A percentile compares a stretch with the other conserved stretches of the same genome.
These are phyloP conservation scores for Aethina tumida DNA, from an alignment of 1,140 invertebrate species.

Conservation along the genomic window DNA sequence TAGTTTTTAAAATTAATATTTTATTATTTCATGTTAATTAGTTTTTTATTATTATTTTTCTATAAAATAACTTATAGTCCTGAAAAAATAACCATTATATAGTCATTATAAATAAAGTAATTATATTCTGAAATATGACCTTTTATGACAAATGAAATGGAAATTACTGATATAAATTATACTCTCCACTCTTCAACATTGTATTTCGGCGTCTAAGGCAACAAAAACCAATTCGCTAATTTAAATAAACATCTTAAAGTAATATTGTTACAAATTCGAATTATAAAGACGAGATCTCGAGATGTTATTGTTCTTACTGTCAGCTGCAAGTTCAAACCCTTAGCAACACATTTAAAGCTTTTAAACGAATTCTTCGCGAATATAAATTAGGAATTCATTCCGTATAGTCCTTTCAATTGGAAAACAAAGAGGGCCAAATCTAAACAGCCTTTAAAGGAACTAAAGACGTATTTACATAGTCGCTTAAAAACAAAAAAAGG, in stretches of 20 bases:
- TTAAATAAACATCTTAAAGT: constrained; percentile 16
- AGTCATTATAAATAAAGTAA: too few relatives aligned
- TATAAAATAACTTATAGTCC: too few relatives aligned
- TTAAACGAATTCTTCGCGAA: constrained; percentile 16
- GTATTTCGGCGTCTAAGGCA: too few relatives aligned
- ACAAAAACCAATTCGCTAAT: constrained; percentile 8
- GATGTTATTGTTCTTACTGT: constrained; percentile 13
- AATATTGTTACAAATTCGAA: constrained; percentile 10
- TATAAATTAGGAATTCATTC: constrained; percentile 18
- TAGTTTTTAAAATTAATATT: too few relatives aligned
- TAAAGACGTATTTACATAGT: constrained; percentile 31
- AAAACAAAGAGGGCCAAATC: constrained; percentile 21
- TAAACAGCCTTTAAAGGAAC: constrained; percentile 23
- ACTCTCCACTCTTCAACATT: too few relatives aligned
- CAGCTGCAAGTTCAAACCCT: not conserved
- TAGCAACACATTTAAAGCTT: constrained; percentile 15
- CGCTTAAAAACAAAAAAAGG: constrained; percentile 27
- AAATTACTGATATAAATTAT: not conserved
- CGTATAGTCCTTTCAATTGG: constrained; percentile 15
- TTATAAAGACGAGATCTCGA: constrained; percentile 15
- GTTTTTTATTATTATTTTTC: too few relatives aligned
- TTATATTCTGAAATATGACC: too few relatives aligned
- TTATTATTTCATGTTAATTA: too few relatives aligned
- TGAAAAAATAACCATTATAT: too few relatives aligned
- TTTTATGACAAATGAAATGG: not conserved